Conservation (phyloP, 2,113 vertebrate species). For the Gallinago undulata region DNA sequence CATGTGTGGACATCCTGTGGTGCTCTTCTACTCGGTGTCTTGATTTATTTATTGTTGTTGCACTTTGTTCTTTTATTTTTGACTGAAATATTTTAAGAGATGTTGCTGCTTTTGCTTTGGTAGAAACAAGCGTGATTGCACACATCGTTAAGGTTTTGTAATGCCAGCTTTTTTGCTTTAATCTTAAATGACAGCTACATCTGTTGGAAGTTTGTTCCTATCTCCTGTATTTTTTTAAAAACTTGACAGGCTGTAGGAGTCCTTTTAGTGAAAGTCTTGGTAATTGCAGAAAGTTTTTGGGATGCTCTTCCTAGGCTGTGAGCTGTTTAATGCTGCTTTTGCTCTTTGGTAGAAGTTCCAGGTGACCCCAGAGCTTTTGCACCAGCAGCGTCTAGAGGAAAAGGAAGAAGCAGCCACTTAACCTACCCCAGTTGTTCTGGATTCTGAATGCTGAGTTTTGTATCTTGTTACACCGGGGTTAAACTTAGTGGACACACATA, state of each 20-base stretch:
- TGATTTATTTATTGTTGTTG: background rate
- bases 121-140: slow-evolving; percentile 18
- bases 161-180: slow-evolving; percentile 19
- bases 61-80: slow-evolving; percentile 10
- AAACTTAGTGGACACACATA: fast-evolving
- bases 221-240: background rate
- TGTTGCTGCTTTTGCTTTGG: background rate
- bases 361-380: background rate
- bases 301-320: background rate
- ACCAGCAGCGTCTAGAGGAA: background rate
- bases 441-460: background rate
- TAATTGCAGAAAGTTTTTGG: background rate
- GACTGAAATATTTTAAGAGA: slow-evolving; percentile 4
- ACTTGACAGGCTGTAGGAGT: slow-evolving; percentile 15
- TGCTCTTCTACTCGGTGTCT: background rate
- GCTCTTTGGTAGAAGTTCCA: background rate
- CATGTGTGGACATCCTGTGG: background rate
- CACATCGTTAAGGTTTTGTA: background rate
- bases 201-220: slow-evolving; percentile 46
- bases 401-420: background rate
- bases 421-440: background rate
- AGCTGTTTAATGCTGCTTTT: background rate
- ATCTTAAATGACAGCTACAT: slow-evolving; percentile 65
- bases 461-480: background rate
- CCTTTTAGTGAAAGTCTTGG: slow-evolving; percentile 21